Conservation (phyloP, 2,797 vertebrate genomes). For the Myotis vivesi region DNA sequence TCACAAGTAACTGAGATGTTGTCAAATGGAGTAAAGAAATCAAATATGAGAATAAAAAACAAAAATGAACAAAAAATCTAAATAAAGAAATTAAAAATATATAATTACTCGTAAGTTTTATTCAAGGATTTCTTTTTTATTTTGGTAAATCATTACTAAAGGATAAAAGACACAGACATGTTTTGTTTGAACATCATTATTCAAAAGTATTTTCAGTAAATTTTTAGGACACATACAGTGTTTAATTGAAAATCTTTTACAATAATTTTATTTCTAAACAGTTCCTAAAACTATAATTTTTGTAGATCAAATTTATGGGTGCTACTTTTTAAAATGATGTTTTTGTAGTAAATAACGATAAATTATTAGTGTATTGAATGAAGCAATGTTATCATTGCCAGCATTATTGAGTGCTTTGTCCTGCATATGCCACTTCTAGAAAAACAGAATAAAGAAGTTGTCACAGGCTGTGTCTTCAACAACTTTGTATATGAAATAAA, state of each 20-base stretch:
- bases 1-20: not conserved
- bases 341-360: not conserved
- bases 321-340: not conserved
- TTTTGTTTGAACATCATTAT: slow-evolving; percentile 20
- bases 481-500: not conserved
- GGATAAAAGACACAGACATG: not conserved
- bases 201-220: slow-evolving; percentile 33
- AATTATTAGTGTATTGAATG: not conserved
- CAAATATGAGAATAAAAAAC: not conserved
- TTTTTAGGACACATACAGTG: not conserved
- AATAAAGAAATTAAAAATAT: not conserved
- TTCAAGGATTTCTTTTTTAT: not conserved
- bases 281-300: slow-evolving; percentile 39
- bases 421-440: not conserved
- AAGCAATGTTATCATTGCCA: not conserved
- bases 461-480: not conserved
- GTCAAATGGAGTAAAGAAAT: not conserved
- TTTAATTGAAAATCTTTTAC: slow-evolving; percentile 28
- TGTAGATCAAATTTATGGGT: not conserved
- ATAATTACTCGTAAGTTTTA: not conserved
- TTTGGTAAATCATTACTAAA: slow-evolving; percentile 20
- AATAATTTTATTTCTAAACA: slow-evolving; percentile 40
- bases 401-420: not conserved
- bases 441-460: not conserved
- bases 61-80: slow-evolving; percentile 6